phyloP scores from a whole-genome alignment of 2,888 invertebrate species.

The Callyntrura guangdongensis region DNA sequence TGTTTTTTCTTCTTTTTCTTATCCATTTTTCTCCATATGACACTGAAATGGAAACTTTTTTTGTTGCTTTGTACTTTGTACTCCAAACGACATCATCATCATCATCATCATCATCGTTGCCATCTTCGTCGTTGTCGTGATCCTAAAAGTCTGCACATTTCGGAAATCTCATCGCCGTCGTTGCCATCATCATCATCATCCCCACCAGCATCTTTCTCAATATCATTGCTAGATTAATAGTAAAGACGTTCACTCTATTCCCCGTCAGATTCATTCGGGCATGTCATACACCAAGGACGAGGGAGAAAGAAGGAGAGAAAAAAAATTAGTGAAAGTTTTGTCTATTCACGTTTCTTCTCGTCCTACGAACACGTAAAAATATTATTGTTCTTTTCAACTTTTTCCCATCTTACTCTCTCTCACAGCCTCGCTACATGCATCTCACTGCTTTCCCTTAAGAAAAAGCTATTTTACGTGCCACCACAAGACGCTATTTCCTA shows the following conservation, averaged over 20 bases:
- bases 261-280: not conserved
- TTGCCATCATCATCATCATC: constrained; percentile 1
- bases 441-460: constrained; percentile 9
- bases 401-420: constrained; percentile 1
- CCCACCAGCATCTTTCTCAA: not conserved
- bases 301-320: not conserved
- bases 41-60: constrained; percentile 9
- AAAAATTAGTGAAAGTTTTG: constrained; percentile 41
- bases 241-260: not conserved
- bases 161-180: not conserved
- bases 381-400: constrained; percentile 23
- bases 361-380: not conserved
- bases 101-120: not conserved
- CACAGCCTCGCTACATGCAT: not conserved
- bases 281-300: not conserved
- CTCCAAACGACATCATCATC: not conserved
- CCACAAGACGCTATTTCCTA: not conserved
- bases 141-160: not conserved
- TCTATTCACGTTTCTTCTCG: constrained; percentile 1
- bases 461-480: constrained; percentile 24
- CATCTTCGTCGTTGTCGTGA: no score
- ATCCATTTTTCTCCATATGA: constrained; percentile 36
- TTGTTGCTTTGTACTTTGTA: not conserved
- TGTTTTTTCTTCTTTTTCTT: not conserved
- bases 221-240: constrained; percentile 13